Percentiles rank a stretch among this genome's conserved stretches.
Conservation (phyloP, 2,797 vertebrate genomes). For the Lacerta viridis region DNA sequence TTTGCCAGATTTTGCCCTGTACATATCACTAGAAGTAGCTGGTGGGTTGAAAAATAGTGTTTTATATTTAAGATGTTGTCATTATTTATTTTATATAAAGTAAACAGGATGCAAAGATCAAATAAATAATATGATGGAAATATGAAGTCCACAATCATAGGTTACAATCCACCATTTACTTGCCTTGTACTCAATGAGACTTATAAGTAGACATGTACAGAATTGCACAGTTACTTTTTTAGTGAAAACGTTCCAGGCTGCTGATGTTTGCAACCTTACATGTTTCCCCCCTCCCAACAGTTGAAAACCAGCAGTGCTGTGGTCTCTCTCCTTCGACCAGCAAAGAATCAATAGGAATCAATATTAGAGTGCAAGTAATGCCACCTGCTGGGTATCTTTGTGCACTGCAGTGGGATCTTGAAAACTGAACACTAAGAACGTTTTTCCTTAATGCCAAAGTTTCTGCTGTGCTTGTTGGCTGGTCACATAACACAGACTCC, state of each 20-base stretch:
- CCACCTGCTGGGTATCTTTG: slow-evolving; percentile 29
- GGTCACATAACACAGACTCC: neutral
- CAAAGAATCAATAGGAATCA: neutral
- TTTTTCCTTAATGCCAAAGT: neutral
- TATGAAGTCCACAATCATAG: neutral
- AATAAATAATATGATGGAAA: too few species aligned
- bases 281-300: neutral
- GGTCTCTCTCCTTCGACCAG: neutral
- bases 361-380: slow-evolving; percentile 12
- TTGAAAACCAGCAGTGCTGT: neutral
- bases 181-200: neutral
- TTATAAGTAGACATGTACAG: neutral
- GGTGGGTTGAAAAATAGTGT: neutral
- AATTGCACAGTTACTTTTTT: neutral
- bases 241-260: neutral
- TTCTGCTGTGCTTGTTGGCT: neutral
- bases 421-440: neutral
- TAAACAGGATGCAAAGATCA: neutral
- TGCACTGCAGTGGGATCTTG: neutral
- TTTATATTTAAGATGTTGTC: neutral
- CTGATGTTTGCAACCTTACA: neutral
- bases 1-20: neutral
- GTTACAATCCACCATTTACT: neutral
- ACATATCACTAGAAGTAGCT: neutral
- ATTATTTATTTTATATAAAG: neutral